These are phyloP conservation scores for Motacilla alba DNA, from an alignment of 2,113 vertebrate genomes.

Conservation along the genomic window DNA sequence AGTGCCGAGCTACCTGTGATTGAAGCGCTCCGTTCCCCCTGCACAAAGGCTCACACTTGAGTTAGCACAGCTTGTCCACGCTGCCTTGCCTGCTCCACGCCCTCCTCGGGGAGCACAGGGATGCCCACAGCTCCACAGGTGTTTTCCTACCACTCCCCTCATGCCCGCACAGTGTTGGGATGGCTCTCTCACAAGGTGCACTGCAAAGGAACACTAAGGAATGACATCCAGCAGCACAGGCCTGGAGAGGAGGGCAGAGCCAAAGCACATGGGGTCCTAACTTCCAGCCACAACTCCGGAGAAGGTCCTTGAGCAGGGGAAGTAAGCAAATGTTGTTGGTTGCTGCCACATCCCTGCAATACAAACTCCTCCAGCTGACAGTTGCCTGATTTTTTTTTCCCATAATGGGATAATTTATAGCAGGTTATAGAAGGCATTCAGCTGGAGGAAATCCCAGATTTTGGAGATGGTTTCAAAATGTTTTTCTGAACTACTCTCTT, in stretches of 20 bases:
- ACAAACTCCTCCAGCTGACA: neutral
- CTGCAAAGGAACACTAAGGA: neutral
- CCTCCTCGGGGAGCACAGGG: accelerated
- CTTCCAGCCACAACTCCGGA: neutral
- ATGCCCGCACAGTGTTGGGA: accelerated
- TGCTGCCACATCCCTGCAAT: neutral
- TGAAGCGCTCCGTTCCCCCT: accelerated
- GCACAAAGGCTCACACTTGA: neutral
- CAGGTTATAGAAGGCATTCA: slow-evolving; percentile 11
- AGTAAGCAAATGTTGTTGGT: neutral
- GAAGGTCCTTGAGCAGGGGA: neutral
- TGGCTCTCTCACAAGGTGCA: accelerated
- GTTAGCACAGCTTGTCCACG: accelerated
- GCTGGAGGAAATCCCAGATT: slow-evolving; percentile 36
- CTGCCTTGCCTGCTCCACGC: neutral
- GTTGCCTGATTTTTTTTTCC: neutral
- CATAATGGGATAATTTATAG: slow-evolving; percentile 5
- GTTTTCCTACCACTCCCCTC: neutral
- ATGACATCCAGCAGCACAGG: neutral
- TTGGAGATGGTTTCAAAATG: slow-evolving; percentile 10
- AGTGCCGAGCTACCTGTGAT: neutral
- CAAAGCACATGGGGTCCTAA: neutral
- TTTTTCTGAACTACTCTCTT: neutral
- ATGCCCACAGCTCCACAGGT: neutral
- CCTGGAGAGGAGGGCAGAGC: neutral